Conservation (phyloP, 2,113 vertebrate genomes). For the Phodopus roborovskii region DNA sequence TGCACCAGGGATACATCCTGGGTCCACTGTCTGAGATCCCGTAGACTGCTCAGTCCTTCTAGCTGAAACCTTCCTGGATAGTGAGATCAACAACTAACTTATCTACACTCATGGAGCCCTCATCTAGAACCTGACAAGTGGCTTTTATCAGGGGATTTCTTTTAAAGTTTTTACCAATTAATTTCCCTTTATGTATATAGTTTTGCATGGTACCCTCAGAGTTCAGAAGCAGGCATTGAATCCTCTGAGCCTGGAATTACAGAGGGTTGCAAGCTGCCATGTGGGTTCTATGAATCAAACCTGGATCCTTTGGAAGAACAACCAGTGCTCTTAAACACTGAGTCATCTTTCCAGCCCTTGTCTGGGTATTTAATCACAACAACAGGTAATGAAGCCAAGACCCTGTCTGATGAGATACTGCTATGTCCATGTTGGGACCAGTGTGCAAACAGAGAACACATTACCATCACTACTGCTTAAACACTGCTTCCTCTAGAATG, state of each 20-base stretch:
- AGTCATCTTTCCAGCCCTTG: neutral
- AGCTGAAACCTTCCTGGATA: too few relatives aligned
- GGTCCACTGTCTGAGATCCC: too few relatives aligned
- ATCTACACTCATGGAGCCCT: too few relatives aligned
- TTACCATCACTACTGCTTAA: neutral
- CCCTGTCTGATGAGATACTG: neutral
- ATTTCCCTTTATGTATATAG: too few relatives aligned
- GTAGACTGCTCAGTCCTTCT: too few relatives aligned
- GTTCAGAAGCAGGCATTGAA: neutral
- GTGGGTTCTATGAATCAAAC: neutral
- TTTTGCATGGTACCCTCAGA: neutral
- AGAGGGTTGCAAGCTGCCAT: neutral
- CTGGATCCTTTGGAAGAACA: neutral
- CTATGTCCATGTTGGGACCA: neutral
- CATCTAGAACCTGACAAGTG: too few relatives aligned
- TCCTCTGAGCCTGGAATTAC: neutral
- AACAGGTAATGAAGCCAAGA: neutral
- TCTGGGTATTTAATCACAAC: neutral
- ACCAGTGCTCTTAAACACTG: neutral
- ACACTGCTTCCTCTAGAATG: neutral
- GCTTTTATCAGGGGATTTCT: neutral
- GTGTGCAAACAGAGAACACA: neutral
- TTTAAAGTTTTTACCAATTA: neutral
- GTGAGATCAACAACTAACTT: too few relatives aligned
- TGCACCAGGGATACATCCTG: too few relatives aligned